Evolutionary conservation across 1,140 invertebrate genomes (phyloP).

Genomic region (Lordiphosa clarofinis): DNA sequence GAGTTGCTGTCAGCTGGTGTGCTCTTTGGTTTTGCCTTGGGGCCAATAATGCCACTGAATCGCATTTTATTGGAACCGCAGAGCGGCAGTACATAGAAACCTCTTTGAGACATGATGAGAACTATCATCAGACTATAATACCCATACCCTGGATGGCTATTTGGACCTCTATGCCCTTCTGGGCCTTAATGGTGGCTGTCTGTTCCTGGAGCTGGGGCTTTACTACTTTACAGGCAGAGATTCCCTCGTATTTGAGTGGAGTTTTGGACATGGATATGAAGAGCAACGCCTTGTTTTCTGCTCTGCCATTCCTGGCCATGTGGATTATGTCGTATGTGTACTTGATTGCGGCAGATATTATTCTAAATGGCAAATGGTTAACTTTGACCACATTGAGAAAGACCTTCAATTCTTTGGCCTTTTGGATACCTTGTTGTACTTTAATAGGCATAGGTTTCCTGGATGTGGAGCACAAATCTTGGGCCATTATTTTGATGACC

Average conservation of each 20-base stretch:
- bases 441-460: conserved; percentile 84
- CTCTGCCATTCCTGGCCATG: conserved; percentile 89
- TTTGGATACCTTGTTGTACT: conserved; percentile 82
- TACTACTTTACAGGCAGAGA: conserved; percentile 93
- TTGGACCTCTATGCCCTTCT: conserved; percentile 88
- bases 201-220: conserved; percentile 95
- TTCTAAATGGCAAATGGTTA: conserved; percentile 38
- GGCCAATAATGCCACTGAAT: conserved; percentile 84
- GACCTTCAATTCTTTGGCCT: conserved; percentile 84
- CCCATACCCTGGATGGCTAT: conserved; percentile 87
- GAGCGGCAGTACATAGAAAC: conserved; percentile 85
- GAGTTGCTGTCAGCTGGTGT: conserved; percentile 82
- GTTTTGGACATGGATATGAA: conserved; percentile 90
- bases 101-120: conserved; percentile 50
- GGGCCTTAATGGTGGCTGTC: conserved; percentile 90
- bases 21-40: conserved; percentile 84
- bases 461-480: conserved; percentile 79
- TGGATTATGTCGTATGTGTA: conserved; percentile 84
- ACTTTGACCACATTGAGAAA: conserved; percentile 81
- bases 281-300: conserved; percentile 85
- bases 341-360: conserved; percentile 79
- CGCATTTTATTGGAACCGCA: conserved; percentile 81
- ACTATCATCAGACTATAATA: conserved; percentile 54
- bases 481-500: conserved; percentile 84
- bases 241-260: conserved; percentile 92